A percentile compares a stretch with the other conserved stretches of the same genome.
Conservation (phyloP, 2,888 invertebrate species). For the Barypeithes pellucidus region DNA sequence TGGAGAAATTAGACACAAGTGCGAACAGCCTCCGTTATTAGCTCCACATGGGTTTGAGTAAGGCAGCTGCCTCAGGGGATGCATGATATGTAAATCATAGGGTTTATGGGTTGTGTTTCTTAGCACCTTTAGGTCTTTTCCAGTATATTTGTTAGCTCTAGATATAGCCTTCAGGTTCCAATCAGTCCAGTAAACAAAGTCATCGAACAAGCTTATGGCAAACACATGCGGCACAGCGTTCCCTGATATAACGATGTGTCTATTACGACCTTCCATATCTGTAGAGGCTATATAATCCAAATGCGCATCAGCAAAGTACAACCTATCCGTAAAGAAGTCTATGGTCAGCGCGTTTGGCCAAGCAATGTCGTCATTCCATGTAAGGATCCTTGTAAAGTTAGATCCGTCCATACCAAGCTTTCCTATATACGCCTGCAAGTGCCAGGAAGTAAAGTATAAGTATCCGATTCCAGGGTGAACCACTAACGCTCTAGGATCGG, state of each 20-base stretch:
- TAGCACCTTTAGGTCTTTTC: constrained; percentile 81
- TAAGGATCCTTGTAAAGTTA: constrained; percentile 89
- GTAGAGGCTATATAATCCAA: constrained; percentile 97
- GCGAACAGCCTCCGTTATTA: constrained; percentile 96
- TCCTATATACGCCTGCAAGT: constrained; percentile 95
- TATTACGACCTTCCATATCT: constrained; percentile 92
- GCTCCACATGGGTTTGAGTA: constrained; percentile 92
- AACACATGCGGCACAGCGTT: constrained; percentile 94
- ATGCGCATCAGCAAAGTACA: constrained; percentile 99
- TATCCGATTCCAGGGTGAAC: constrained; percentile 96
- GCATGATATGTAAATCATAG: constrained; percentile 94
- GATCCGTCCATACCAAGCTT: constrained; percentile 98
- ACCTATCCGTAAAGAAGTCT: constrained; percentile 94
- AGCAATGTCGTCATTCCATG: constrained; percentile 94
- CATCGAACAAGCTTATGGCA: constrained; percentile 94
- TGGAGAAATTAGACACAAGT: constrained; percentile 93
- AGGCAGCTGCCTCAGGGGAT: constrained; percentile 90
- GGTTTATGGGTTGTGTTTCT: constrained; percentile 96
- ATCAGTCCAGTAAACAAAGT: constrained; percentile 96
- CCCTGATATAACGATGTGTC: constrained; percentile 87
- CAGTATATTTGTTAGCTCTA: constrained; percentile 93
- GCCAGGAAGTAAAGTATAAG: constrained; percentile 97
- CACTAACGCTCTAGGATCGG: constrained; percentile 94
- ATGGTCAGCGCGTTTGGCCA: constrained; percentile 99
- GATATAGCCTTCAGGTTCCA: constrained; percentile 97